Base-by-base conservation (phyloP, 2,797 vertebrate genomes). In the Semaprochilodus insignis region DNA sequence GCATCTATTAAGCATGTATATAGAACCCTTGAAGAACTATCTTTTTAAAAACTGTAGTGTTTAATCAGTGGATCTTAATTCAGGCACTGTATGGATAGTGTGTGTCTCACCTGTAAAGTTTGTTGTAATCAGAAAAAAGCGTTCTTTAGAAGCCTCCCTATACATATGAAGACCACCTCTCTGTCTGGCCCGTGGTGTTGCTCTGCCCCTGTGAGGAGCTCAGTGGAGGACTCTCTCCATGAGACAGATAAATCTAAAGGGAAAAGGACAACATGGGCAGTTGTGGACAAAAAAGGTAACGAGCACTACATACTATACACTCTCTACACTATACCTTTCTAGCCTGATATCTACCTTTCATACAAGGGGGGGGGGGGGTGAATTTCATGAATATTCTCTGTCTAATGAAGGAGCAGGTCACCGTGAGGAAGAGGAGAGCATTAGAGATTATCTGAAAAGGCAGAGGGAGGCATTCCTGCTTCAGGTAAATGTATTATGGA, bases 371-470 rank as follows among this genome's bases (percentile, higher is more conserved):
- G 14, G 21, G 19, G 4, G 4, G 21, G 25, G 21, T 34, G 71
- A 72, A 8, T 23, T 7, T 40, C 17, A 52, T 15, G 10, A 21
- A 36, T 55, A 15, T 25, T n/a, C 40, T 80, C 44, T 51, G 31
- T 66, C 15, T 48, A 36, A 8, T 69, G 27, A 34, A 70, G 65
- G 6, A 5, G 59, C 25, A 86, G 85, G 69, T 83, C 63, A 83
- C 65, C 16, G 83, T 23, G 84, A 87, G 55, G 44, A 88, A 63
- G 92, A 85, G 85, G 88, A 88, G 78, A 82, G 83, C 55, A 1
- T 91, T 59, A 80, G 77, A 21, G 89, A 92, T 59, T 93, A 91
- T 79, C 90, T 93, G 80, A 85, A 8, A 55, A 89, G 92, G 81
- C 88, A 91, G 36, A 90, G 86, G 86, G 40, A 90, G 78, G 85